phyloP scores from a whole-genome alignment of 2,888 invertebrate species.

The Synergus itoensis region DNA sequence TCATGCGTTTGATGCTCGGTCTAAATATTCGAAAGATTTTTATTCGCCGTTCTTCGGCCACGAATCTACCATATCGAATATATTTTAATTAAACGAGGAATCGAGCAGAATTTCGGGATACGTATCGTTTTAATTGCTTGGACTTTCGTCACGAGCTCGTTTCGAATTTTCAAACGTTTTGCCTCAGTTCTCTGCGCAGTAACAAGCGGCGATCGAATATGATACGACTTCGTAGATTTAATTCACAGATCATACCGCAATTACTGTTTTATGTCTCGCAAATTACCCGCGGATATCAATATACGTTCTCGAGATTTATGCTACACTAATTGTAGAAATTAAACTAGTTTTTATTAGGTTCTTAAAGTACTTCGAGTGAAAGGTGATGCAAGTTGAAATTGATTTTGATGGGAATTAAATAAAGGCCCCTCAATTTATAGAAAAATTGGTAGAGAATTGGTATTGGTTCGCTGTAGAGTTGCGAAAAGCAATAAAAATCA shows the following conservation, averaged over 20 bases:
- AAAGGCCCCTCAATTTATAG: background rate
- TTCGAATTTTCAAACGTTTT: conserved; percentile 53
- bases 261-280: conserved; percentile 3
- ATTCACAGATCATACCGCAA: conserved; percentile 1
- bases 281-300: background rate
- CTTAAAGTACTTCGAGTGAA: background rate
- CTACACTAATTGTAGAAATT: conserved; percentile 10
- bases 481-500: conserved; percentile 26
- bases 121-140: conserved; percentile 54
- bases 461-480: background rate
- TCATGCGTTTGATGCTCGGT: background rate
- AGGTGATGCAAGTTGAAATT: background rate
- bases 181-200: conserved; percentile 50
- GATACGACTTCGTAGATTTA: background rate
- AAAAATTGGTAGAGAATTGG: too few species aligned
- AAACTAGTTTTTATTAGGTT: conserved; percentile 2
- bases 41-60: background rate
- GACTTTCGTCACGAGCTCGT: conserved; percentile 48
- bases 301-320: background rate
- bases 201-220: conserved; percentile 22
- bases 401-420: background rate
- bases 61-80: conserved; percentile 44
- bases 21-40: conserved; percentile 21
- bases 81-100: conserved; percentile 52
- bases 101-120: conserved; percentile 51